Evolutionary conservation across 2,113 vertebrate genomes (phyloP), one percentile per base, ranked within the genome.

Genomic region (Colius striatus): DNA sequence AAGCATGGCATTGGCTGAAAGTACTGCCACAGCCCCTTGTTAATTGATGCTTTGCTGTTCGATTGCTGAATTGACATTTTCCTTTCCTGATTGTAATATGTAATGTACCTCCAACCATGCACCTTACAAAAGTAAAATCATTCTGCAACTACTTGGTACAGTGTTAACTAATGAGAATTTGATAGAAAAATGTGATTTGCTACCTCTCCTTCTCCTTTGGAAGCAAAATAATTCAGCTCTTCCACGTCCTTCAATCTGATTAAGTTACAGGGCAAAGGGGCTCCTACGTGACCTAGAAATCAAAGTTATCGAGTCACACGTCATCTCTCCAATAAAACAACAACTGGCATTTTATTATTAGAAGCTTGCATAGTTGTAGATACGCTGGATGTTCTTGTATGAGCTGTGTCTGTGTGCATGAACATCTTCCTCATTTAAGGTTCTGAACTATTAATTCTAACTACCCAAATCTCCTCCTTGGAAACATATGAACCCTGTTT

Each of bases 141-240:
- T 85, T 75, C 88, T 84, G 8, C 41, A 72, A 84, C 60, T 84
- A 70, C 50, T 83, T 61, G 20, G 50, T 29, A 74, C 48, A 63
- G 50, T 17, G 23, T 60, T 66, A 86, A n/a, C n/a, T 57, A 73
- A 41, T 27, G 47, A 93, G 63, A 84, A 71, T 77, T 92, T 38
- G 38, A 71, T 73, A 90, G n/a, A 72, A 90, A 86, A 92, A 86
- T 18, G 45, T 51, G n/a, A 73, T 77, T 84, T 84, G 16, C 87
- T 97, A 99, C 99, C 99, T 99, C 99, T 96, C 99, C 99, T 94
- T 99, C 99, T 97, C 99, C 99, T 97, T 99, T 99, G 53, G 97
- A 96, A 95, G 99, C 98, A 97, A 99, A 99, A 91, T 99, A 99
- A 98, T 99, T 99, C 97, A 99, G 98, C 84, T 99, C 99, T 70